These are phyloP conservation scores for Xenops minutus DNA, from an alignment of 2,797 vertebrate species.

Conservation along the genomic window DNA sequence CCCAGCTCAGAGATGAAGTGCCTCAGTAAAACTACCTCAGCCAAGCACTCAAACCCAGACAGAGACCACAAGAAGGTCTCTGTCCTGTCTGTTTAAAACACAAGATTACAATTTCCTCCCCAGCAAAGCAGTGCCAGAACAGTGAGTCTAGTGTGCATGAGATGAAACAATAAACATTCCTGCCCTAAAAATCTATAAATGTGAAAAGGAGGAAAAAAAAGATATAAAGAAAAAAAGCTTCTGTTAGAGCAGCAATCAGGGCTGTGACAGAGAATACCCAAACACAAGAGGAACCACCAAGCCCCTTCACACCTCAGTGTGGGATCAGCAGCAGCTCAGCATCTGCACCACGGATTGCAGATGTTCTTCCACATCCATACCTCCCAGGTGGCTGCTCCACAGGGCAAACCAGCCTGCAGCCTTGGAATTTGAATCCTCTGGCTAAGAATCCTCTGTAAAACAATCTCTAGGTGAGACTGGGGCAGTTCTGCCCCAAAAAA, in stretches of 20 bases:
- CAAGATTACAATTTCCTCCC: background rate
- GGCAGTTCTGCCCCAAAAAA: background rate
- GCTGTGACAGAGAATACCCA: background rate
- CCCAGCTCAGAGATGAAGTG: background rate
- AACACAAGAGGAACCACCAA: background rate
- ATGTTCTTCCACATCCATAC: background rate
- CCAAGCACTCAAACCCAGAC: background rate
- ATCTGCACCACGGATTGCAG: background rate
- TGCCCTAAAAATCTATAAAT: background rate
- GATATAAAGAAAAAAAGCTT: background rate
- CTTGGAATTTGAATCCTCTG: background rate
- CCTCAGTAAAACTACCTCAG: background rate
- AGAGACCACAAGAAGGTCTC: background rate
- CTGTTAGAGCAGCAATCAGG: background rate
- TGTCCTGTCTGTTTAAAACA: background rate
- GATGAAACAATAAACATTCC: background rate
- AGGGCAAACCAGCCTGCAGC: background rate
- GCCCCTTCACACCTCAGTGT: background rate
- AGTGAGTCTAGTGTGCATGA: background rate
- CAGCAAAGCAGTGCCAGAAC: background rate
- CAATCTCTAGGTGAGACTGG: background rate
- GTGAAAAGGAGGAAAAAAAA: background rate
- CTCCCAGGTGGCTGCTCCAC: accelerated
- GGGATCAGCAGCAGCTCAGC: accelerated
- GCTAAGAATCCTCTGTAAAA: background rate